Base-by-base conservation (phyloP, 1,140 invertebrate genomes). In the Tribolium madens region DNA sequence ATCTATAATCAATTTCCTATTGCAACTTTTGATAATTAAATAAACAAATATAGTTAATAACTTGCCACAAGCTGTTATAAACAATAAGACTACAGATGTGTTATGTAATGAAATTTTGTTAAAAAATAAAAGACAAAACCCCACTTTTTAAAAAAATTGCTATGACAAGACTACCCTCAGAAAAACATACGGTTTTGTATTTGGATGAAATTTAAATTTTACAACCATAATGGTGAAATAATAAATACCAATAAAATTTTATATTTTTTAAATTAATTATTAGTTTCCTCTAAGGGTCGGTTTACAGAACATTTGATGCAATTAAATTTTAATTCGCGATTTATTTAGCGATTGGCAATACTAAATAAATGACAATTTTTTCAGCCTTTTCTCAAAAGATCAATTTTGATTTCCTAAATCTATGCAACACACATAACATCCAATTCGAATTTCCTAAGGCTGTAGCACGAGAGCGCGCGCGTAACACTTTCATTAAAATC, bases 1-100 rank as follows among this genome's bases (percentile, higher is more conserved):
- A 15, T 50, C 17, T 50, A 26, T 26, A 26, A 26, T 26, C 50
- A 48, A 52, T 72, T 50, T 72, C 70, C 70, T 72, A 72, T 72
- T 72, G 14, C 57, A 64, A 13, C 57, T 12, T 64, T 26, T 57
- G 10, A 64, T 33, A 33, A 33, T 42, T 64, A 42, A 64, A 64
- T 64, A 14, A 12, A 64, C 10, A 64, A 12, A 64, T 31, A 64
- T 31, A 64, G 57, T 64, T 64, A 64, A 64, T 31, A 64, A 64
- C 57, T 64, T 64, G 57, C 57, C 57, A 64, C 21, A 33, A 64
- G 57, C 31, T 64, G 14, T 26, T 64, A 26, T 31, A 57, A 14
- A 64, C 57, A 33, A 33, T 64, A 7, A 57, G 17, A 21, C 50
- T 17, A n/a, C 57, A 64, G 57, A 33, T 64, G 57, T 64, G 57